Evolutionary conservation across 1,140 invertebrate species (phyloP).

Genomic region (Drosophila orosa): DNA sequence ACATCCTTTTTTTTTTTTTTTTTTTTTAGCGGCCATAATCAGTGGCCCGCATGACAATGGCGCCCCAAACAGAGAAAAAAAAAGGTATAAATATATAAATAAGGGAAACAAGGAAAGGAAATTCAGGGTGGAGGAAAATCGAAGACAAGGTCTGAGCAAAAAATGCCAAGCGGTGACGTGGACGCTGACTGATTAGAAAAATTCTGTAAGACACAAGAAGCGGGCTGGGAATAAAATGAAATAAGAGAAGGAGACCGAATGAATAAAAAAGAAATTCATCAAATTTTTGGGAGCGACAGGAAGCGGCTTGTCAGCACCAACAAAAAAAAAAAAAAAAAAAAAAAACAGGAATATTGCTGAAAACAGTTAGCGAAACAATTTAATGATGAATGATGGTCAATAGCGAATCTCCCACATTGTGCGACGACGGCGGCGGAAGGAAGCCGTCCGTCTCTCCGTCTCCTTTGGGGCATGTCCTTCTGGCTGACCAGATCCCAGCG

Average conservation of each 20-base stretch:
- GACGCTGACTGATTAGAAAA: constrained; percentile 77
- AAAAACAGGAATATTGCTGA: constrained; percentile 51
- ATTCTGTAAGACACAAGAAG: constrained; percentile 67
- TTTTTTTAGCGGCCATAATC: constrained; percentile 51
- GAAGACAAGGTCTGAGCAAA: constrained; percentile 20
- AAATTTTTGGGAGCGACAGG: constrained; percentile 71
- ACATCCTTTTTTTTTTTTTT: constrained; percentile 5
- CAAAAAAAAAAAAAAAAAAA: constrained; percentile 37
- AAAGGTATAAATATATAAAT: not conserved
- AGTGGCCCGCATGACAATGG: constrained; percentile 64
- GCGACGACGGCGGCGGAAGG: constrained; percentile 1
- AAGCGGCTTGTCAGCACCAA: constrained; percentile 77
- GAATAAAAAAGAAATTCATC: constrained; percentile 81
- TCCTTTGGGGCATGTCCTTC: constrained; percentile 55
- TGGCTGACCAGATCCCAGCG: constrained; percentile 46
- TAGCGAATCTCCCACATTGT: constrained; percentile 50
- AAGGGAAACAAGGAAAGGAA: not conserved
- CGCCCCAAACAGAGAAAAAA: constrained; percentile 13
- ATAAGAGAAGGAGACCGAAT: constrained; percentile 46
- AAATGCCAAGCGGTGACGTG: constrained; percentile 50
- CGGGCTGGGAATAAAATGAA: constrained; percentile 26
- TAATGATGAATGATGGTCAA: constrained; percentile 82
- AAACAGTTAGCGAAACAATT: constrained; percentile 81
- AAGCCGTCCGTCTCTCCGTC: constrained; percentile 4
- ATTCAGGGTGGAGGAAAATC: constrained; percentile 20